Evolutionary conservation across 2,797 vertebrate species (phyloP), one percentile per base, ranked within the genome.

Genomic region (Rhabdophis nuchalis): DNA sequence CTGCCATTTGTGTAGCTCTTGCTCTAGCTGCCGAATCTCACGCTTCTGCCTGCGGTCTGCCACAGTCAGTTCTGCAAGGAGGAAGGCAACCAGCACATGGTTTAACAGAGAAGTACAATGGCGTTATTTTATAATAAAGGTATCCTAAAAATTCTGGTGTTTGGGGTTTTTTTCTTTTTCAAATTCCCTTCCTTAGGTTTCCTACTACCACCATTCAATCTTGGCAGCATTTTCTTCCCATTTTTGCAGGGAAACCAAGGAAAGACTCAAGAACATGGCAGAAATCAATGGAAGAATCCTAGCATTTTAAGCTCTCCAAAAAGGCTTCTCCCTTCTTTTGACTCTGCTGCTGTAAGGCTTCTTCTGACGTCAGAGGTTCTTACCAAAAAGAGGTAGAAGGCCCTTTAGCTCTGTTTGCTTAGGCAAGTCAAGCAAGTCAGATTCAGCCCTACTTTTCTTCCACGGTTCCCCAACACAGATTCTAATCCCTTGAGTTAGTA

Each of bases 1-100:
- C 96, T 99, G 99, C 99, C 99, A 99, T 56, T 99, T 98, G 90
- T 99, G 98, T 94, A 99, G 95, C 92, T 99, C 99, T 96, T 99
- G 99, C 94, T 99, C 99, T 92, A 99, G 94, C 94, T 99, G 99
- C 89, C 98, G 98, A 94, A 99, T 99, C 97, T 99, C 99, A 57
- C 98, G 97, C 94, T 99, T 99, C 97, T 99, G 99, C 72, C 99
- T 98, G 20, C 99, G 98, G 95, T 99, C 99, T 0, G 99, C 98
- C 93, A 99, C 98, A 41, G 99, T 99, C 94, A 99, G 96, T 96
- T 99, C 99, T 99, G 96, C 16, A 3, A 11, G 10, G 5, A 25
- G 41, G 53, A 13, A 52, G 7, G 13, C 2, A 12, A 14, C 29
- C 54, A 61, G 56, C 10, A 13, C 4, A 12, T 9, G n/a, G n/a